Percentiles rank a stretch among this genome's conserved stretches.
phyloP scores from a whole-genome alignment of 1,140 invertebrate genomes.

The Meteorus sp. region DNA sequence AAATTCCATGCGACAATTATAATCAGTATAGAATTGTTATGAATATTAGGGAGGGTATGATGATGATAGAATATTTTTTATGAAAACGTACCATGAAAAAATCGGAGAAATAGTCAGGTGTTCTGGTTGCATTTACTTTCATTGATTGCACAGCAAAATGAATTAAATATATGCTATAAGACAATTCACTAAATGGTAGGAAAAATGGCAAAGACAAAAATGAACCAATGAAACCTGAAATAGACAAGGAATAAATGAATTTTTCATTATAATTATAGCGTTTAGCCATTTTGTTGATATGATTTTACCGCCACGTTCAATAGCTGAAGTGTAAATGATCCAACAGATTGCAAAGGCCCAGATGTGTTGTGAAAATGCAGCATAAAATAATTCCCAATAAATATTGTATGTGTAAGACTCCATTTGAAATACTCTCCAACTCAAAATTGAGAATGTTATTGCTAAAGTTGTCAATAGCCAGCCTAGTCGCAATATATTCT shows the following conservation, averaged over 20 bases:
- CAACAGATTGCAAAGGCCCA: slow-evolving; percentile 20
- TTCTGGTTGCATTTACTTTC: slow-evolving; percentile 3
- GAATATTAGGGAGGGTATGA: no score
- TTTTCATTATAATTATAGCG: no score
- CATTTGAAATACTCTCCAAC: slow-evolving; percentile 15
- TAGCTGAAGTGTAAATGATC: slow-evolving; percentile 15
- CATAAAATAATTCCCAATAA: slow-evolving; percentile 19
- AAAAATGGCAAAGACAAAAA: slow-evolving; percentile 62
- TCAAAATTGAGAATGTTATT: slow-evolving; percentile 13
- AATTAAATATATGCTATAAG: slow-evolving; percentile 64
- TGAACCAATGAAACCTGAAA: neutral
- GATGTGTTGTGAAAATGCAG: slow-evolving; percentile 2
- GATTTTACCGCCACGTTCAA: slow-evolving; percentile 1
- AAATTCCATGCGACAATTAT: neutral
- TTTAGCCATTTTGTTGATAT: no score
- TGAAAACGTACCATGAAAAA: slow-evolving; percentile 16
- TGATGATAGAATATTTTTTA: no score
- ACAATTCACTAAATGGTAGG: slow-evolving; percentile 60
- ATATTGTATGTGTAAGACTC: slow-evolving; percentile 12
- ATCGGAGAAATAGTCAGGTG: slow-evolving; percentile 20
- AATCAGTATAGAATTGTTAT: neutral
- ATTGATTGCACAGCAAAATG: slow-evolving; percentile 44
- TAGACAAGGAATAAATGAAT: no score
- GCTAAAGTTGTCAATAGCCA: slow-evolving; percentile 11
- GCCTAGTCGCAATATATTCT: slow-evolving; percentile 2